Conservation (phyloP, 2,113 vertebrate species). For the Muntiacus muntjak region DNA sequence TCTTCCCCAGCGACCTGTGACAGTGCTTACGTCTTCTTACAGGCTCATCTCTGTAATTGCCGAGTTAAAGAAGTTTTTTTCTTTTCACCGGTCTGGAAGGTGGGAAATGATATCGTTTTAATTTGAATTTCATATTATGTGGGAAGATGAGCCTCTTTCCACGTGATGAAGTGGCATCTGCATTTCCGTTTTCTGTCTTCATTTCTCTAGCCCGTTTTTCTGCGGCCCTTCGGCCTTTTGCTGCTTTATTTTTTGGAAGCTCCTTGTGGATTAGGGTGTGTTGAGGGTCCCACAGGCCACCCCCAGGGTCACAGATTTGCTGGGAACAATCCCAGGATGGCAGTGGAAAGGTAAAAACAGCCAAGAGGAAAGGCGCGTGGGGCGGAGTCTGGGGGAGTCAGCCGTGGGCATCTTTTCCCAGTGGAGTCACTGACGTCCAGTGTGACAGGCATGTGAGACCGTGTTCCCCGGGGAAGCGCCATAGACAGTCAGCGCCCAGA, state of each 20-base stretch:
- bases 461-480: background rate
- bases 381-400: background rate
- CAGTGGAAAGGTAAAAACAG: background rate
- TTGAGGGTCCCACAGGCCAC: background rate
- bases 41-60: background rate
- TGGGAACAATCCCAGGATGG: background rate
- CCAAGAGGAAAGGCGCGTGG: background rate
- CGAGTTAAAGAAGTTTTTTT: background rate
- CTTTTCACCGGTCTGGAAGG: background rate
- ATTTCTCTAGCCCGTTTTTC: background rate
- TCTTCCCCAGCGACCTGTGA: background rate
- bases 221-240: background rate
- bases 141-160: background rate
- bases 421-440: background rate
- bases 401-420: background rate
- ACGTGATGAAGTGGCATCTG: background rate
- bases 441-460: background rate
- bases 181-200: background rate
- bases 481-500: too few relatives aligned
- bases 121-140: background rate
- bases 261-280: background rate
- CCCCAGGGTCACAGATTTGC: background rate
- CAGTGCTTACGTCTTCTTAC: background rate
- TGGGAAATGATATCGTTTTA: background rate
- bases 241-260: constrained; percentile 24